Evolutionary conservation across 2,113 vertebrate genomes (phyloP), one percentile per base, ranked within the genome.

Genomic region (Plectropomus leopardus): DNA sequence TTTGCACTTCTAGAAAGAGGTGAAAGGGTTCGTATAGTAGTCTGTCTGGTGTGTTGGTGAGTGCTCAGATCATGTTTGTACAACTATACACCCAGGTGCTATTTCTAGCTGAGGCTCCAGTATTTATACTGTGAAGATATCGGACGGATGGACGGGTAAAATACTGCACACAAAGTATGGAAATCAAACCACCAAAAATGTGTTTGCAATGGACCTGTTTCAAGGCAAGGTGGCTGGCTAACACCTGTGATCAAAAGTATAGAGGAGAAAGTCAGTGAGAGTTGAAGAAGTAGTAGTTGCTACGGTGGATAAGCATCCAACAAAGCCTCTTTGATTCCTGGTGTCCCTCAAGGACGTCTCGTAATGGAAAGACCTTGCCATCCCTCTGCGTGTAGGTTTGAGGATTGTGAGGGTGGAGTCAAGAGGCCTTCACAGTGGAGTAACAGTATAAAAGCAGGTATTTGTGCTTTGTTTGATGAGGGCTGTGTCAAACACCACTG

Each of bases 391-490:
- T 61, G 68, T 76, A 78, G 67, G 72, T 76, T 34, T 58, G 78
- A 90, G 84, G 85, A 89, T 64, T 44, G 81, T 21, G 71, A 82
- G 84, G 84, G 83, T 64, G 82, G 89, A 86, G 86, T 84, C 70
- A 72, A 80, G 84, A 82, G 91, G 94, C 90, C 92, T 92, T 95
- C 94, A 94, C 94, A 95, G 93, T 94, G 92, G 90, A 85, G 64
- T 90, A 89, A 91, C 84, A 92, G 91, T 93, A 92, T 73, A 88
- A 92, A 83, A 92, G 92, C 92, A 89, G 88, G 85, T 93, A 75
- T 89, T 94, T 94, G 92, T 94, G 93, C 92, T 93, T 93, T 88
- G 81, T 88, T 92, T 58, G 75, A 80, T 80, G 72, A 86, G 87
- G 77, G 68, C 77, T 77, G 77, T 40, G 82, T 80, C 61, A 51